These are phyloP conservation scores for Trachelus troglodyta DNA, from an alignment of 2,888 invertebrate genomes.

Conservation along the genomic window DNA sequence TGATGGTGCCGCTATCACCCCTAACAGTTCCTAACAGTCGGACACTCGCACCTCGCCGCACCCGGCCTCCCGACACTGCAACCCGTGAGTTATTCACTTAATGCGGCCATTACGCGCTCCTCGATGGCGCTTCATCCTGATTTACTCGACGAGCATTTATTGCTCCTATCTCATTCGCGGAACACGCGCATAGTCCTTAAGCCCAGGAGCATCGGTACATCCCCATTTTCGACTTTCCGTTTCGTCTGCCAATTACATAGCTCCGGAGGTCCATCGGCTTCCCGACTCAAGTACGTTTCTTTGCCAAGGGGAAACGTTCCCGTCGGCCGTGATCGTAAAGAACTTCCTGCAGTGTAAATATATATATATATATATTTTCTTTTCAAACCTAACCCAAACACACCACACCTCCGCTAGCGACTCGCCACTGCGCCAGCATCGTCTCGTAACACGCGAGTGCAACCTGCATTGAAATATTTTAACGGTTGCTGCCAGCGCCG, in stretches of 20 bases:
- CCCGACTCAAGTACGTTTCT: neutral
- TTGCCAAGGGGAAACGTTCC: neutral
- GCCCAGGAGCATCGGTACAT: neutral
- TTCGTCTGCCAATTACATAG: neutral
- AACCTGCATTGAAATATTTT: neutral
- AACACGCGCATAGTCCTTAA: neutral
- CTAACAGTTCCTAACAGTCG: slow-evolving; percentile 40
- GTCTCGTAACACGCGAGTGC: neutral
- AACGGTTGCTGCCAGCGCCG: neutral
- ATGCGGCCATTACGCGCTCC: slow-evolving; percentile 62
- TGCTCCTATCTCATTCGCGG: slow-evolving; percentile 24
- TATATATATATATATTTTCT: neutral
- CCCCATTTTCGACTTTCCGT: neutral
- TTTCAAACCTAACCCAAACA: neutral
- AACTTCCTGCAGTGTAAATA: neutral
- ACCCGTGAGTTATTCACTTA: slow-evolving; percentile 64
- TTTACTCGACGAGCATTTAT: slow-evolving; percentile 64
- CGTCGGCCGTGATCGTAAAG: neutral
- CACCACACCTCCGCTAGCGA: neutral
- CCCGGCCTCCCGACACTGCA: slow-evolving; percentile 36
- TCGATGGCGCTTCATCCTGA: slow-evolving; percentile 65
- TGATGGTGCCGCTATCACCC: slow-evolving; percentile 59
- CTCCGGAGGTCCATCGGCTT: neutral
- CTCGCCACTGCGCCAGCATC: neutral
- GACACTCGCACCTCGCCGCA: slow-evolving; percentile 33